Percentiles rank a stretch among this genome's conserved stretches.
phyloP scores from a whole-genome alignment of 2,888 invertebrate genomes.

The Sinotaia quadrata region DNA sequence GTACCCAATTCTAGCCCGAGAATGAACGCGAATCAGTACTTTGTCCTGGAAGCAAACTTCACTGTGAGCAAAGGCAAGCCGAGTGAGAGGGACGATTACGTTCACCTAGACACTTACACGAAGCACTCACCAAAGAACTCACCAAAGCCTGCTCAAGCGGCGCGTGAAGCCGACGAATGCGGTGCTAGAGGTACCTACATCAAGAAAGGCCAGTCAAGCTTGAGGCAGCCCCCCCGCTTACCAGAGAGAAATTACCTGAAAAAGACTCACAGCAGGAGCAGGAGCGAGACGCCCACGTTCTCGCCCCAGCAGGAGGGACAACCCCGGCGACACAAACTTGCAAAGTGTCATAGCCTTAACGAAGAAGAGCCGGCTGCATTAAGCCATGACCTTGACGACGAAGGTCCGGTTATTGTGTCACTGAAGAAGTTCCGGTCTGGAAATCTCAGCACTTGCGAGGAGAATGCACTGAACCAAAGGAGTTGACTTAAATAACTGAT shows the following conservation, averaged over 20 bases:
- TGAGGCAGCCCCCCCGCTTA: neutral
- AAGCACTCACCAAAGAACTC: too few species aligned
- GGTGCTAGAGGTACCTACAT: too few species aligned
- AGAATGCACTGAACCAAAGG: too few species aligned
- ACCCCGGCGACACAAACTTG: too few species aligned
- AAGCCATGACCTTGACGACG: neutral
- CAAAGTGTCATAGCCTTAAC: too few species aligned
- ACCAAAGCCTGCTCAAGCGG: too few species aligned
- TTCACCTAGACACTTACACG: too few species aligned
- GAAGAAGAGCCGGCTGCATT: neutral
- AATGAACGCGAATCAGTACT: neutral
- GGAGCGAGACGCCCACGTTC: constrained; percentile 14
- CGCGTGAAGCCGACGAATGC: too few species aligned
- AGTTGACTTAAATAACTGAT: too few species aligned
- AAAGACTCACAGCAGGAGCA: constrained; percentile 7
- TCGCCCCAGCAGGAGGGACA: neutral
- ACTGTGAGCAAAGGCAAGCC: neutral
- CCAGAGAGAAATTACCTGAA: constrained; percentile 1
- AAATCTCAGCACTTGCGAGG: too few species aligned
- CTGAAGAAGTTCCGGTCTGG: neutral
- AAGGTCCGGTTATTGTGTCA: constrained; percentile 21
- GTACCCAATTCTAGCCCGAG: neutral
- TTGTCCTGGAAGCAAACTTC: neutral
- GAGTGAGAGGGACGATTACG: neutral
- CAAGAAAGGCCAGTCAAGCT: neutral